A percentile compares a stretch with the other conserved stretches of the same genome.
Conservation (phyloP, 2,888 invertebrate genomes). For the Acanthosepion pharaonis region DNA sequence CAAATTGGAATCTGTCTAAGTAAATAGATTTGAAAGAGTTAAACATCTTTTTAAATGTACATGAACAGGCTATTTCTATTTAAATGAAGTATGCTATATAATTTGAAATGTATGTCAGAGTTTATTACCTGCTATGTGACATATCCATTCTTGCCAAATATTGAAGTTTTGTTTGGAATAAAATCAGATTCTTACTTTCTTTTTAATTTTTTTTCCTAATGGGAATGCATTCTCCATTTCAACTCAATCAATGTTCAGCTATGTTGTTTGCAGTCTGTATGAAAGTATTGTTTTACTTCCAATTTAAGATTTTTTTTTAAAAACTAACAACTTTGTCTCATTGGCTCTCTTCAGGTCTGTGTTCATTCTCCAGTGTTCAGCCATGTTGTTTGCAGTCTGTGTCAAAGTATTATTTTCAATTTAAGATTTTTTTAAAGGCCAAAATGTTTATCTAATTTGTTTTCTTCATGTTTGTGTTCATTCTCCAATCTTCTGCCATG, state of each 20-base stretch:
- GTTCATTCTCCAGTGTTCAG: neutral
- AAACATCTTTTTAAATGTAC: too few relatives aligned
- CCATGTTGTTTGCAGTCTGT: neutral
- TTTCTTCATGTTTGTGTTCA: too few relatives aligned
- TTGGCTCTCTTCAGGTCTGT: neutral
- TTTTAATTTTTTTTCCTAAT: neutral
- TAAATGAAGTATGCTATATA: too few relatives aligned
- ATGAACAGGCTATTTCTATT: too few relatives aligned
- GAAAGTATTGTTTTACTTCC: neutral
- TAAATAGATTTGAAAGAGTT: too few relatives aligned
- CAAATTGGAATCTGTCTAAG: too few relatives aligned
- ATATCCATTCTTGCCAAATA: neutral
- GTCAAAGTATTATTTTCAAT: neutral
- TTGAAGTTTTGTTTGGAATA: neutral
- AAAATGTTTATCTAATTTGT: too few relatives aligned
- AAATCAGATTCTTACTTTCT: neutral
- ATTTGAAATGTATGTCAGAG: neutral
- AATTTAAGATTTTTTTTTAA: neutral
- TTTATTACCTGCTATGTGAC: neutral
- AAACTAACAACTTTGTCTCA: neutral
- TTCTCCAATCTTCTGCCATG: too few relatives aligned
- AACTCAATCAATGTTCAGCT: neutral
- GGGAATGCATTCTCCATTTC: neutral
- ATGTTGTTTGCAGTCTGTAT: constrained; percentile 4
- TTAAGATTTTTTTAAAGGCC: too few relatives aligned